Conservation (phyloP, 2,797 vertebrate species). For the Cygnus olor region DNA sequence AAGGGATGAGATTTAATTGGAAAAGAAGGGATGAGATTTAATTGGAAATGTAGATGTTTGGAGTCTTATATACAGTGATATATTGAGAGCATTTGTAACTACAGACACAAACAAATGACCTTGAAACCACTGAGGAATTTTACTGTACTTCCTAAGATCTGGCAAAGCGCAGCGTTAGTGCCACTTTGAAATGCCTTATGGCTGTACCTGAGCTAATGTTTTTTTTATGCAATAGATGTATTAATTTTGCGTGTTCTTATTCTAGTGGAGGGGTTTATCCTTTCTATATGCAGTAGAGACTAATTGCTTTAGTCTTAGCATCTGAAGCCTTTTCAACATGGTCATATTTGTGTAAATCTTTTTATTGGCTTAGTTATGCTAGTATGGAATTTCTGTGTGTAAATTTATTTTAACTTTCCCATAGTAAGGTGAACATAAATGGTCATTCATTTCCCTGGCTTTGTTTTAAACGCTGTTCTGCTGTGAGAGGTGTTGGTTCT, state of each 20-base stretch:
- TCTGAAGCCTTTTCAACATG: background rate
- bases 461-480: background rate
- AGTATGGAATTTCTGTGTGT: background rate
- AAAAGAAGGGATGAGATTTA: background rate
- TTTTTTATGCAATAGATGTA: background rate
- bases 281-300: background rate
- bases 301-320: background rate
- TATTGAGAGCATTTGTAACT: background rate
- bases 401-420: background rate
- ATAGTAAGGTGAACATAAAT: background rate
- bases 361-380: background rate
- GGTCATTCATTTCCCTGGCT: background rate
- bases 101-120: background rate
- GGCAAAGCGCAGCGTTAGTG: background rate
- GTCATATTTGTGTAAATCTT: background rate
- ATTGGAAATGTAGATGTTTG: accelerated
- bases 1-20: background rate
- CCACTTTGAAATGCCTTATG: background rate
- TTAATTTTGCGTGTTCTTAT: background rate
- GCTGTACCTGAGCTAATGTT: background rate
- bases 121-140: background rate
- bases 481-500: background rate
- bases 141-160: background rate
- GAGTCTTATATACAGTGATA: background rate
- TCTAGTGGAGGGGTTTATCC: background rate